Evolutionary conservation across 2,888 invertebrate species (phyloP), one percentile per base, ranked within the genome.

Genomic region (Abscondita cerata): DNA sequence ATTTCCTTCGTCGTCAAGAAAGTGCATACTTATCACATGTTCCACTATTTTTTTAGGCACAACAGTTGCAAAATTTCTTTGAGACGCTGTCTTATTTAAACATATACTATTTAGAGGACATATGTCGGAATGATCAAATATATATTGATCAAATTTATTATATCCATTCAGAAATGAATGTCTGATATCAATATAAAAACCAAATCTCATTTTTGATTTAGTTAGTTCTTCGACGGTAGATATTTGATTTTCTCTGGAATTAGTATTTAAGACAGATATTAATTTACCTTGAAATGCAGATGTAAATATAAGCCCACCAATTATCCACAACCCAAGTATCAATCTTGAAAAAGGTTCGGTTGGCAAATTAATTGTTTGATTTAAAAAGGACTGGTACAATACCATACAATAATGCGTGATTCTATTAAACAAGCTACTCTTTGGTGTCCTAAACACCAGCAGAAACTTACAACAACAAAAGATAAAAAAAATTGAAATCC

Each of bases 221-320:
- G 59, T 36, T 36, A 66, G 16, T 19, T 66, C 60, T 2, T 60
- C 8, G 1, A 55, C 20, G 8, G 33, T 63, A 9, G 56, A 47
- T n/a, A 68, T 62, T 54, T 60, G 61, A 19, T 44, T 51, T 40
- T 57, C 51, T 25, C 58, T 62, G 1, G 31, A 13, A 1, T 55
- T 55, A 18, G 54, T 53, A 44, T 62, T 64, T 13, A 68, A 51
- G 5, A 25, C 54, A 0, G 48, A 20, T 4, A 59, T 52, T 11
- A 62, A 6, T n/a, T 64, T 50, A 2, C 62, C 56, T 59, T 66
- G 64, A 52, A 64, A 66, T 9, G 40, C 36, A 3, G 59, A 51
- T 1, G 15, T n/a, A 11, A 58, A 40, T 1, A 59, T 16, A 13
- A 36, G 44, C 6, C 44, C 34, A 15, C 48, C 15, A 1, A 15